phyloP scores from a whole-genome alignment of 1,140 invertebrate species.

The Cydia splendana region DNA sequence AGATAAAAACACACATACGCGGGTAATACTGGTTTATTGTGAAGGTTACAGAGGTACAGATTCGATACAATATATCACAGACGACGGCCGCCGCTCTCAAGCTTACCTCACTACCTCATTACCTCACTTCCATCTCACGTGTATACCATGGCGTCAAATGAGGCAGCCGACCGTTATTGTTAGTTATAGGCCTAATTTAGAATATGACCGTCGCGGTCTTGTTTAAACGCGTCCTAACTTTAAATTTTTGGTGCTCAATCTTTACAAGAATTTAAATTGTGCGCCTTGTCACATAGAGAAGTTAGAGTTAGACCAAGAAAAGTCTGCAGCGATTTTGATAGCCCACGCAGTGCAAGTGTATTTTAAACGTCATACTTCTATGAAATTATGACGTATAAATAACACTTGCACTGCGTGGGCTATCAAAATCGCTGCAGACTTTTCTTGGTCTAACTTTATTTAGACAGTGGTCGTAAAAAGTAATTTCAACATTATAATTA shows the following conservation, averaged over 20 bases:
- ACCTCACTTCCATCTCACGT: slow-evolving; percentile 14
- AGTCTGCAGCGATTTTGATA: no score
- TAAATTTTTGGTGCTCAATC: neutral
- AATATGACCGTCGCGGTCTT: slow-evolving; percentile 1
- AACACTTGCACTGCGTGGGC: no score
- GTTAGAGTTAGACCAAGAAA: no score
- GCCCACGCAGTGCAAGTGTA: no score
- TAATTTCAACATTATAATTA: no score
- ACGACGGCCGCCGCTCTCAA: slow-evolving; percentile 33
- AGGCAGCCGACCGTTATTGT: slow-evolving; percentile 12
- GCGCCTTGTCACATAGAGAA: no score
- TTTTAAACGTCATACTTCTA: no score
- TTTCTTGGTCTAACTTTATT: no score
- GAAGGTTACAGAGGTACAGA: slow-evolving; percentile 39
- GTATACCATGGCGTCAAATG: slow-evolving; percentile 7
- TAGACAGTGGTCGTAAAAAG: no score
- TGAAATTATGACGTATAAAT: no score
- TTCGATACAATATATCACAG: slow-evolving; percentile 38
- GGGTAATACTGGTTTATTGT: slow-evolving; percentile 52
- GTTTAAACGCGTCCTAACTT: neutral
- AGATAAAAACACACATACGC: slow-evolving; percentile 36
- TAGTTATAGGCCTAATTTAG: slow-evolving; percentile 25
- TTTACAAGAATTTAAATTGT: no score
- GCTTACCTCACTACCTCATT: slow-evolving; percentile 14
- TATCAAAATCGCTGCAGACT: no score